Percentiles rank a stretch among this genome's conserved stretches.
Evolutionary conservation across 2,888 invertebrate species (phyloP).

Genomic region (Trichacis sp.): DNA sequence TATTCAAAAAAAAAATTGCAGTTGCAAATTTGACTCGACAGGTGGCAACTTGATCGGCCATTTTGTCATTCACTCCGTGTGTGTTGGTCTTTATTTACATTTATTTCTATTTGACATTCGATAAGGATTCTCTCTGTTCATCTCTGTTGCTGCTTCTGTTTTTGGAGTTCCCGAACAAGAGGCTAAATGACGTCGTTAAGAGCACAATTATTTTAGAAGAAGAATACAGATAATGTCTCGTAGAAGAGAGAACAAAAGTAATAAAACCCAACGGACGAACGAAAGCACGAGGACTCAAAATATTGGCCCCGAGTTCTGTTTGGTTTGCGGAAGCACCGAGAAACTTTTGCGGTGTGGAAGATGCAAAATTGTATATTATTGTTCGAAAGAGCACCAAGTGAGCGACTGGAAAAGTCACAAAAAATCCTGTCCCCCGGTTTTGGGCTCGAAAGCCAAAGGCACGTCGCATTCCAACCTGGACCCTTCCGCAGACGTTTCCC

Average conservation of each 20-base stretch:
- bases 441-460: background rate
- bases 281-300: conserved; percentile 1
- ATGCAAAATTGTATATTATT: conserved; percentile 82
- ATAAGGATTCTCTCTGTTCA: too few species aligned
- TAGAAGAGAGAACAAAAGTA: background rate
- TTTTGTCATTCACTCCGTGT: too few species aligned
- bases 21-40: too few species aligned
- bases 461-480: background rate
- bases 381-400: conserved; percentile 83
- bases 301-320: conserved; percentile 64
- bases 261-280: background rate
- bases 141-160: background rate
- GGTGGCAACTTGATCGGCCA: too few species aligned
- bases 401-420: conserved; percentile 85
- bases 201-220: background rate
- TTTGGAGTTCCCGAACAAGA: background rate
- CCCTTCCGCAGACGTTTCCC: background rate
- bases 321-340: conserved; percentile 74
- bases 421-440: conserved; percentile 55
- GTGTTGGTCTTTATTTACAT: too few species aligned
- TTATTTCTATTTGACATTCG: too few species aligned
- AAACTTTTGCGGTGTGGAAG: conserved; percentile 80
- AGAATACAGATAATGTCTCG: background rate
- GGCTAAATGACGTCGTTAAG: background rate
- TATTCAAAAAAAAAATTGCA: too few species aligned